Percentiles rank a stretch among this genome's conserved stretches.
Conservation (phyloP, 1,140 invertebrate genomes). For the Drosophila willistoni region DNA sequence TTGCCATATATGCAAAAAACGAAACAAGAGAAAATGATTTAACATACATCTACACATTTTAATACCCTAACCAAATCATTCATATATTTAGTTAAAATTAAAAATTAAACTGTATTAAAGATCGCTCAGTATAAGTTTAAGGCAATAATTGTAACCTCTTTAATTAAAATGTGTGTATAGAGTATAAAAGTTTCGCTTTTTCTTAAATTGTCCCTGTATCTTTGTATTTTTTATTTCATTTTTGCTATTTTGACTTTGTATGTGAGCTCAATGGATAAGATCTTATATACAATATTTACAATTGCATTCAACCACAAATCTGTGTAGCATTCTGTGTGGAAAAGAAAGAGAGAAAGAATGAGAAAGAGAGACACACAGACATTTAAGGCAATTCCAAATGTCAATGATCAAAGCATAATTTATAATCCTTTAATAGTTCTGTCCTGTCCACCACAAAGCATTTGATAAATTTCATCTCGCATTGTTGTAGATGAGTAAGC, state of each 20-base stretch:
- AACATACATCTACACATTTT: background rate
- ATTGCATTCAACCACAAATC: constrained; percentile 4
- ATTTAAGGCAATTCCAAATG: constrained; percentile 23
- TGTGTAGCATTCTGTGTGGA: background rate
- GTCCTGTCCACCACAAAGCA: constrained; percentile 44
- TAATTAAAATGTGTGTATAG: background rate
- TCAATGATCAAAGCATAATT: constrained; percentile 36
- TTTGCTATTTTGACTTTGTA: background rate
- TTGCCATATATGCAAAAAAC: constrained; percentile 48
- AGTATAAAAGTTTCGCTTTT: background rate
- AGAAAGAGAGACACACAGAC: background rate
- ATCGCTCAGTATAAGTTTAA: too few species aligned
- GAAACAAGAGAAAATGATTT: background rate
- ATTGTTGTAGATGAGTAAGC: constrained; percentile 51
- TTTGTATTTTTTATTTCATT: background rate
- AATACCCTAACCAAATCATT: background rate
- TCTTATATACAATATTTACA: background rate
- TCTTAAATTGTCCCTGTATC: background rate
- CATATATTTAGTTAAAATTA: background rate
- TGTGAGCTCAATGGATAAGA: background rate
- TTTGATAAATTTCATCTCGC: constrained; percentile 65
- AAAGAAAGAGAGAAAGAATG: background rate
- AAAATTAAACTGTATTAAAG: too few species aligned
- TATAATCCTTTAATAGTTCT: constrained; percentile 75
- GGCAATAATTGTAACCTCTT: too few species aligned